These are phyloP conservation scores for Stichopus chloronotus DNA, from an alignment of 35 echinoderm and acorn worm genomes.

Conservation along the genomic window DNA sequence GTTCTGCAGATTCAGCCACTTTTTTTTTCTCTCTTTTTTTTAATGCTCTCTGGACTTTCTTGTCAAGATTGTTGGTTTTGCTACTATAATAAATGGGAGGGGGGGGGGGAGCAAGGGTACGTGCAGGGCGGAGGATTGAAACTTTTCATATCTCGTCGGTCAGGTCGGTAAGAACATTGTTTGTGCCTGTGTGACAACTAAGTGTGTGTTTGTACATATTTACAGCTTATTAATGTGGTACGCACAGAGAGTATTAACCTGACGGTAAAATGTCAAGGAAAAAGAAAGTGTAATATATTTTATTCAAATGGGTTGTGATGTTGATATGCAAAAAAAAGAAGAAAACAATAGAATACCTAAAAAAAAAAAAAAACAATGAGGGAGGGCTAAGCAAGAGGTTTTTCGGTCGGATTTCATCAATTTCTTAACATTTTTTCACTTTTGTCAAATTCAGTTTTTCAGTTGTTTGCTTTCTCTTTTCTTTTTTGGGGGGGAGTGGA, in stretches of 20 bases:
- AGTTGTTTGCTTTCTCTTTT: too few species aligned
- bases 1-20: too few species aligned
- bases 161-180: background rate
- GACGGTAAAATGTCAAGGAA: background rate
- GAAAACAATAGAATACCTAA: too few species aligned
- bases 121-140: background rate
- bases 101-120: too few species aligned
- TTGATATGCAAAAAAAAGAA: background rate
- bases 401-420: too few species aligned
- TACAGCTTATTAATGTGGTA: conserved; percentile 5
- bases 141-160: background rate
- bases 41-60: background rate
- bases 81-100: background rate
- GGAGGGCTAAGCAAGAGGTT: background rate
- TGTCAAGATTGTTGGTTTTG: background rate
- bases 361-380: background rate
- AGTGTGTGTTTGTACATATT: conserved; percentile 54
- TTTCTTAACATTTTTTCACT: too few species aligned
- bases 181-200: conserved; percentile 20
- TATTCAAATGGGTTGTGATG: background rate
- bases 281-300: background rate
- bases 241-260: conserved; percentile 5
- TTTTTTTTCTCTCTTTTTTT: too few species aligned
- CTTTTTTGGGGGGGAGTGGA: too few species aligned
- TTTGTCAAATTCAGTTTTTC: too few species aligned